phyloP scores from a whole-genome alignment of 2,888 invertebrate genomes.

The Adelognathus sp. region DNA sequence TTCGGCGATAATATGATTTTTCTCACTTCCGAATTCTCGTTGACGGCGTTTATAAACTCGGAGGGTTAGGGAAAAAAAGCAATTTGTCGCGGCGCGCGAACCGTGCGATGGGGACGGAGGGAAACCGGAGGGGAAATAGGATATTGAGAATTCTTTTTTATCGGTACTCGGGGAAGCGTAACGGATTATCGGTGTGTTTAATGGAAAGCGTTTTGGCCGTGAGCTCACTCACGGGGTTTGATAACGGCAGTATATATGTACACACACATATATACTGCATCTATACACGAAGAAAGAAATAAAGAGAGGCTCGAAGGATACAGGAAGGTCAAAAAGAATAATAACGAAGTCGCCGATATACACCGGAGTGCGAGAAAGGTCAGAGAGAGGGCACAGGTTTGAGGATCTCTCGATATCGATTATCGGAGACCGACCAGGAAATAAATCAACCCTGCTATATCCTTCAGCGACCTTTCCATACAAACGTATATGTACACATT shows the following conservation, averaged over 20 bases:
- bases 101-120: no score
- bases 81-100: constrained; percentile 15
- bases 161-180: neutral
- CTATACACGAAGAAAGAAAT: neutral
- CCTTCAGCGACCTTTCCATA: constrained; percentile 24
- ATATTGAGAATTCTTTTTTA: constrained; percentile 41
- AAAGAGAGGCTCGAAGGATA: neutral
- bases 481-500: constrained; percentile 31
- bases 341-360: constrained; percentile 15
- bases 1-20: constrained; percentile 23
- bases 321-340: neutral
- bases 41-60: no score
- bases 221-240: constrained; percentile 21
- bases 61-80: constrained; percentile 13
- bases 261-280: no score
- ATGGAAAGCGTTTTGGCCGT: constrained; percentile 46
- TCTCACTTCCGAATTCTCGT: neutral
- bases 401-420: constrained; percentile 40
- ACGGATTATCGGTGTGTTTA: constrained; percentile 45
- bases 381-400: constrained; percentile 1
- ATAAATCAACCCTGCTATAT: constrained; percentile 7
- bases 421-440: constrained; percentile 43
- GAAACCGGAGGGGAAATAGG: no score
- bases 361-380: neutral
- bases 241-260: constrained; percentile 45